These are phyloP conservation scores for Gobius niger DNA, from an alignment of 2,113 vertebrate genomes.

Conservation along the genomic window DNA sequence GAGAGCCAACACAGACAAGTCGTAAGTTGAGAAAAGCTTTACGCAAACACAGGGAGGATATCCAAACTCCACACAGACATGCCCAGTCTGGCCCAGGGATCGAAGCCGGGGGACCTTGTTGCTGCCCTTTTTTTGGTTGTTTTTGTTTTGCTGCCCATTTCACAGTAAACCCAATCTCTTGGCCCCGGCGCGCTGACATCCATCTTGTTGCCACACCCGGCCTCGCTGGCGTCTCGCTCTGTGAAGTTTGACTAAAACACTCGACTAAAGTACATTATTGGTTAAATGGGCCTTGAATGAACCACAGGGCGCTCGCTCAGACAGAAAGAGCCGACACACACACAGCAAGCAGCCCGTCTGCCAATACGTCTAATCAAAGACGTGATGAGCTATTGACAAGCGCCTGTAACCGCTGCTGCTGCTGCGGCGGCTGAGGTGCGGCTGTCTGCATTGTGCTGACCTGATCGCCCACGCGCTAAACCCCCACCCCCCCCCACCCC, in stretches of 20 bases:
- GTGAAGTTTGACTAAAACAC: constrained; percentile 15
- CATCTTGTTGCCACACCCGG: background rate
- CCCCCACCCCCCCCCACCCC: constrained; percentile 23
- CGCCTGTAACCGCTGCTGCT: constrained; percentile 59
- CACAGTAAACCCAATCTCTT: background rate
- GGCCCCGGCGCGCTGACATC: background rate
- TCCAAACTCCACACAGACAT: too few species aligned
- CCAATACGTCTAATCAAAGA: constrained; percentile 72
- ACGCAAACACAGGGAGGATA: too few species aligned
- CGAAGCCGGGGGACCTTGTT: too few species aligned
- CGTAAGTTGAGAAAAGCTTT: too few species aligned
- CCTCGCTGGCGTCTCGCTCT: background rate
- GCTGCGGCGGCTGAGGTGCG: constrained; percentile 48
- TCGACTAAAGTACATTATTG: constrained; percentile 9
- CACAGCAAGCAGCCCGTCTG: constrained; percentile 16
- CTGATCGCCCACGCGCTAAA: constrained; percentile 31
- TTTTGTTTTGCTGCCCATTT: background rate
- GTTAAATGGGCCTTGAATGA: constrained; percentile 41
- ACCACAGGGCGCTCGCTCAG: constrained; percentile 7
- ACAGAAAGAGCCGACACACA: constrained; percentile 25
- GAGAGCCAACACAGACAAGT: too few species aligned
- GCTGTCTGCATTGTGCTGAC: constrained; percentile 52
- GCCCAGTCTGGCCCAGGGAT: too few species aligned
- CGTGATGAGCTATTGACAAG: constrained; percentile 78
- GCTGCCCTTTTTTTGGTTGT: too few species aligned